Evolutionary conservation across 2,113 vertebrate species (phyloP), one percentile per base, ranked within the genome.

Genomic region (Serinus canaria): DNA sequence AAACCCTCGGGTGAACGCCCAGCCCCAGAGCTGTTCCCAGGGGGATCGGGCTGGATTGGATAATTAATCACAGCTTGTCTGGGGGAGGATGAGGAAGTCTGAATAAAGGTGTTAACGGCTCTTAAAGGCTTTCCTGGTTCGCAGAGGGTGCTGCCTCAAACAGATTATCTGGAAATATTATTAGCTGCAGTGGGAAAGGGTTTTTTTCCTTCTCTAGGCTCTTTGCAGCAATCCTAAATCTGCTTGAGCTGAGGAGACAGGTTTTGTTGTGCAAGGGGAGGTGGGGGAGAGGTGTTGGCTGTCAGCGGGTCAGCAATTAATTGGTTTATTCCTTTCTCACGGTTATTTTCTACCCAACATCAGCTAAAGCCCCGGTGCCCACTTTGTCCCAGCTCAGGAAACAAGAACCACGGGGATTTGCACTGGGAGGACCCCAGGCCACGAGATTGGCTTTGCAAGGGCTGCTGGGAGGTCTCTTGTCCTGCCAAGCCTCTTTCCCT

Each of bases 11-110:
- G 43, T 46, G 50, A 72, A 68, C 1, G 15, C 86, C 87, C 0
- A 1, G 83, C 31, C 46, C 2, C 0, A 72, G 50, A 18, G 3
- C 55, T 0, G 6, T 92, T 97, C 96, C 95, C 97, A 97, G 96
- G 97, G 81, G 94, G 95, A 96, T 97, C 16, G 59, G 47, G 35
- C 13, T 50, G 84, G 96, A 97, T 94, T 95, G 96, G 89, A 35
- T 94, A 91, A 96, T 97, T 97, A 97, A 97, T 97, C 94, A 91
- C 95, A 92, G 95, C 92, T 95, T 97, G 95, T 95, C 94, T 88
- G 78, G 62, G 56, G 74, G 80, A 94, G 91, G 94, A 94, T 95
- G 79, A 96, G 96, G 95, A 97, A 97, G 95, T 91, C 90, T 91
- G 92, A 94, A 96, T 92, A 91, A 97, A 97, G 94, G 96, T 96